A percentile compares a stretch with the other conserved stretches of the same genome.
phyloP scores from a whole-genome alignment of 2,113 vertebrate species.

The Microtus pennsylvanicus region DNA sequence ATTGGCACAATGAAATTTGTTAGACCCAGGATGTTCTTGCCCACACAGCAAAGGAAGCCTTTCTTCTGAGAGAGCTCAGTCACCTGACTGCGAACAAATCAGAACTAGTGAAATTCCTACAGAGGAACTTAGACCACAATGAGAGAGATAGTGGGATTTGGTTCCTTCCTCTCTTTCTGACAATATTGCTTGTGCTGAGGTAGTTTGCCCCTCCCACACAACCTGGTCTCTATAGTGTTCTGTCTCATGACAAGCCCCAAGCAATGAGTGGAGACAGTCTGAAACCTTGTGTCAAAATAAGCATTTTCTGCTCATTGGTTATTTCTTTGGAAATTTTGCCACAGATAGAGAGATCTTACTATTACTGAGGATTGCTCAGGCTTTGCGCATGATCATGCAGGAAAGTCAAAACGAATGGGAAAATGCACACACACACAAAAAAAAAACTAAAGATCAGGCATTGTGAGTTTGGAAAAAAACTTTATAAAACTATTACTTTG shows the following conservation, averaged over 20 bases:
- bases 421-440: background rate
- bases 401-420: background rate
- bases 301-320: background rate
- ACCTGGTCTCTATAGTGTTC: background rate
- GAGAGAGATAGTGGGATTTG: background rate
- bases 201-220: rapidly evolving
- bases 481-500: conserved; percentile 43
- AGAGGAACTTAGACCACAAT: too few relatives aligned
- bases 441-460: conserved; percentile 15
- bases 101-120: too few relatives aligned
- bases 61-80: background rate
- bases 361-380: background rate
- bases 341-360: background rate
- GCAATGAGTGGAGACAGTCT: background rate
- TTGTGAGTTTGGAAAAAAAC: background rate
- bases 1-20: background rate
- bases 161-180: rapidly evolving
- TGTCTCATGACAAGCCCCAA: background rate
- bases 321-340: background rate
- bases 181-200: background rate
- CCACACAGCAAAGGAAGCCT: background rate
- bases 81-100: rapidly evolving
- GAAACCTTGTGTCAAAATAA: background rate
- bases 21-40: background rate
- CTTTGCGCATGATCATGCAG: background rate